phyloP scores from a whole-genome alignment of 2,888 invertebrate genomes.

The Stenchaetothrips biformis region DNA sequence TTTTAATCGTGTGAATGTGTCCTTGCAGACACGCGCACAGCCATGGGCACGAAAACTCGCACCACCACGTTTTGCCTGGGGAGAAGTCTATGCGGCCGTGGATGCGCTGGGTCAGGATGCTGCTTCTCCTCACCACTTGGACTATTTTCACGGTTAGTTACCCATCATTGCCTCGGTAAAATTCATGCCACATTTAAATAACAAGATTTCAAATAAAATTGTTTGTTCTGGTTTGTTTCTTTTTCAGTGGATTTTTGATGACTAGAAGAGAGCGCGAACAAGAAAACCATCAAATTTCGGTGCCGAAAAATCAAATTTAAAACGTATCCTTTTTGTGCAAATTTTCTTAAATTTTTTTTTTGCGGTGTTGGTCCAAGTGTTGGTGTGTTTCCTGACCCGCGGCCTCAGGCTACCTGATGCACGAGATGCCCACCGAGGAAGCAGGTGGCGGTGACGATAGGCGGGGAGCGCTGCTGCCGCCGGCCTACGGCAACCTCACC shows the following conservation, averaged over 20 bases:
- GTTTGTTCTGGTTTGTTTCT: neutral
- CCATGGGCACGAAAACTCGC: neutral
- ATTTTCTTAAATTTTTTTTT: neutral
- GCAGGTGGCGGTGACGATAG: conserved; percentile 53
- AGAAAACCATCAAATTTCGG: conserved; percentile 57
- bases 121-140: conserved; percentile 59
- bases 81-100: neutral
- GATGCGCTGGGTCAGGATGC: conserved; percentile 51
- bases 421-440: conserved; percentile 43
- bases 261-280: conserved; percentile 60
- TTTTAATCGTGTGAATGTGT: neutral
- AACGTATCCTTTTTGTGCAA: conserved; percentile 46
- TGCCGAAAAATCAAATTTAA: conserved; percentile 52
- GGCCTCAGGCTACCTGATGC: conserved; percentile 40
- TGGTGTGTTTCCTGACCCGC: neutral
- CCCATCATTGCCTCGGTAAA: conserved; percentile 4
- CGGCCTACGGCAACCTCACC: conserved; percentile 51
- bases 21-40: neutral
- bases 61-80: neutral
- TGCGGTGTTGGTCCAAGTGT: neutral
- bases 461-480: conserved; percentile 56
- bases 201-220: neutral
- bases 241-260: conserved; percentile 53
- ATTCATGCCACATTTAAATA: neutral
- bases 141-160: conserved; percentile 55